Base-by-base conservation (phyloP, 2,888 invertebrate species). In the Drosophila maculinotata region DNA sequence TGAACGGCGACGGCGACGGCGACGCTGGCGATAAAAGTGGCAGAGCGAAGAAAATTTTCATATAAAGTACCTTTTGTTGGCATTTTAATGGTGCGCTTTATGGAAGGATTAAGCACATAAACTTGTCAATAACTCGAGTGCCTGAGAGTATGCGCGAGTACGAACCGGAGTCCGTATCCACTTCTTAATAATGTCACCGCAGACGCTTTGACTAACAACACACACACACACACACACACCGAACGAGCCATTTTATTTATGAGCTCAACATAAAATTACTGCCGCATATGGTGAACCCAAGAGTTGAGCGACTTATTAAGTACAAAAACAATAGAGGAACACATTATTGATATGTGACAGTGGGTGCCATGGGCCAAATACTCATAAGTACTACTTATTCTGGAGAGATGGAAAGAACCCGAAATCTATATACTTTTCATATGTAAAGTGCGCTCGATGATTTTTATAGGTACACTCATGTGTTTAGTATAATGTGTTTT, bases 81-180 rank as follows among this genome's bases (percentile, higher is more conserved):
- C 76, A 89, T 89, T 89, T 89, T 87, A 90, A 89, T 87, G 87
- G 89, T 67, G 75, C 82, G 74, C 82, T 77, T 88, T 80, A 89
- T 89, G 82, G 87, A 89, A 89, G 89, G 89, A 90, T 90, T 90
- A 90, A 84, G 82, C 76, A 76, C 89, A 88, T 89, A 88, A 89
- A 89, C 78, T 83, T 90, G 89, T 89, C 89, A 90, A 88, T 90
- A 88, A 81, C 87, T 81, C 85, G 82, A 87, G 87, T 80, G 79
- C 87, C 86, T 66, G 76, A 76, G 64, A 57, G 71, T 65, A 64
- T 71, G 73, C 63, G 35, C 35, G 36, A 15, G 51, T 28, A 26
- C 31, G 36, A 39, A 33, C 52, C 45, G 30, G 56, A 30, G 44
- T 41, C 33, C 65, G 15, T 42, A 76, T 76, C 64, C 68, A 78